These are phyloP conservation scores for Diadema setosum DNA, from an alignment of 35 echinoderm and acorn worm species.

Conservation along the genomic window DNA sequence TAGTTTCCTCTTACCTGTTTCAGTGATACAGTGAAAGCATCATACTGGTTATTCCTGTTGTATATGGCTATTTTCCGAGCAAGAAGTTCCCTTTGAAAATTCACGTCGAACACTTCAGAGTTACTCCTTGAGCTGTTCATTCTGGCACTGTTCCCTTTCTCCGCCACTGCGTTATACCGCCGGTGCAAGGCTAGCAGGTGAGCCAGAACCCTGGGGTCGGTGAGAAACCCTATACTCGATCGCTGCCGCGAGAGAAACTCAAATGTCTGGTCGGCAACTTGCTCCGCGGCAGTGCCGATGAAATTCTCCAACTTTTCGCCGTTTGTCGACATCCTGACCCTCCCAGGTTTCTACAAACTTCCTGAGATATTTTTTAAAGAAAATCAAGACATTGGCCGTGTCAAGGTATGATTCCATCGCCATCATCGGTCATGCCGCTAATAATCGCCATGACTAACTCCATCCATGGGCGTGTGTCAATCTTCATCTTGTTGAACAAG, in stretches of 20 bases:
- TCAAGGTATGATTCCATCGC: too few species aligned
- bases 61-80: slow-evolving; percentile 1
- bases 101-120: neutral
- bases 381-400: too few species aligned
- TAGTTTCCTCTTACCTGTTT: slow-evolving; percentile 25
- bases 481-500: too few species aligned
- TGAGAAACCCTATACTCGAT: slow-evolving; percentile 15
- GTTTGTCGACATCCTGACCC: too few species aligned
- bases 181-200: slow-evolving; percentile 17
- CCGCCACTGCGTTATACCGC: neutral
- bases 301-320: too few species aligned
- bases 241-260: neutral
- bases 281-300: neutral
- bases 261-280: neutral
- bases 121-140: neutral
- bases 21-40: slow-evolving; percentile 2
- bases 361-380: too few species aligned
- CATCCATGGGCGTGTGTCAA: too few species aligned
- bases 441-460: too few species aligned
- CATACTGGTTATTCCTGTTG: neutral
- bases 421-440: too few species aligned
- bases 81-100: neutral
- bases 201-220: slow-evolving; percentile 24
- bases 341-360: too few species aligned
- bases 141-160: neutral